Conservation (phyloP, 1,140 invertebrate genomes). For the Papilio polyxenes region DNA sequence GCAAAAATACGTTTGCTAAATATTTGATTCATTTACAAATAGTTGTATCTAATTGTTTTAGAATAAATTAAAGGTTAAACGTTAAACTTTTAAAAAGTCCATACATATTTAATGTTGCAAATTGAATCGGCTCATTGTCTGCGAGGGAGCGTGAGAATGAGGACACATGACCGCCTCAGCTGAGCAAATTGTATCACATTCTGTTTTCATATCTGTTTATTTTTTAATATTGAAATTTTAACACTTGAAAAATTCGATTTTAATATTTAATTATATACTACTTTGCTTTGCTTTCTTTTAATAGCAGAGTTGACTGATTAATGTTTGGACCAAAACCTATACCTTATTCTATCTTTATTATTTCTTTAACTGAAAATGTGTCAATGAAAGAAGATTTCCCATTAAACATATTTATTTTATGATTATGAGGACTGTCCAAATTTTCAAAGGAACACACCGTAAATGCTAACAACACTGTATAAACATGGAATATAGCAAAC, state of each 20-base stretch:
- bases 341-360: too few species aligned
- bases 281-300: too few species aligned
- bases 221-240: neutral
- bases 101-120: slow-evolving; percentile 16
- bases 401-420: neutral
- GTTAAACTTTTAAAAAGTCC: neutral
- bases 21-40: neutral
- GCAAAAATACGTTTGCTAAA: neutral
- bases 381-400: neutral
- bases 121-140: slow-evolving; percentile 14
- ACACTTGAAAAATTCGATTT: neutral
- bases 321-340: too few species aligned
- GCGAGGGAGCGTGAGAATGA: slow-evolving; percentile 5
- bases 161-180: neutral
- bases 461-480: neutral
- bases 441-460: neutral
- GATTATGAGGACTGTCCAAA: neutral
- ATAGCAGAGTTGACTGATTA: too few species aligned
- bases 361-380: too few species aligned
- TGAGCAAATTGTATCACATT: neutral
- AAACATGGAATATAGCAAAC: neutral
- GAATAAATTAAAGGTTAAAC: neutral
- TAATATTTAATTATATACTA: too few species aligned
- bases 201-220: neutral
- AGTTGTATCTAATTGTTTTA: neutral